A percentile compares a stretch with the other conserved stretches of the same genome.
Evolutionary conservation across 2,797 vertebrate genomes (phyloP).

Genomic region (Notolabrus celidotus): DNA sequence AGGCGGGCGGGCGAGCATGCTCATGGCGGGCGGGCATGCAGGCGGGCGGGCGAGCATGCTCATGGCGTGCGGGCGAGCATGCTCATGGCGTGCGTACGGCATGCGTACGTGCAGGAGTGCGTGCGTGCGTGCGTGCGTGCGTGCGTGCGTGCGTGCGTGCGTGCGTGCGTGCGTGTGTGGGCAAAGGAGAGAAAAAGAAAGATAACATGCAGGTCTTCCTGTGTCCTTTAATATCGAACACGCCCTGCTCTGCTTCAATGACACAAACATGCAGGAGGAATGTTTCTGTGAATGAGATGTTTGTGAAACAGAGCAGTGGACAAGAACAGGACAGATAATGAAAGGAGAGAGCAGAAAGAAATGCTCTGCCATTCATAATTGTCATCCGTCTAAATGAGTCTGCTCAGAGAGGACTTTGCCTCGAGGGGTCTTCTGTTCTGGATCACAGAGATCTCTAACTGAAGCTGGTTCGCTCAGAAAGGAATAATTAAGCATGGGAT

Average conservation of each 20-base stretch:
- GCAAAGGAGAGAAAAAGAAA: no score
- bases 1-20: no score
- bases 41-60: no score
- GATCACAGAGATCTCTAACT: slow-evolving; percentile 14
- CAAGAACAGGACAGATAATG: neutral
- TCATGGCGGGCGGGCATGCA: no score
- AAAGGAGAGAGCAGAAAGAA: slow-evolving; percentile 17
- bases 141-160: neutral
- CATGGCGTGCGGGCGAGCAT: neutral
- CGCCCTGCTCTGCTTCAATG: neutral
- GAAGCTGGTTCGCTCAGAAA: slow-evolving; percentile 1
- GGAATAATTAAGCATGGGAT: neutral
- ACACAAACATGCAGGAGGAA: neutral
- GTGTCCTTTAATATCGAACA: neutral
- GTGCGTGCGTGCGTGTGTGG: no score
- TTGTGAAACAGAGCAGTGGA: neutral
- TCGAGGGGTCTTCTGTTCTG: slow-evolving; percentile 28
- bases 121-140: neutral
- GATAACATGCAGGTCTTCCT: slow-evolving; percentile 6
- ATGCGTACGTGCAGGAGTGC: neutral
- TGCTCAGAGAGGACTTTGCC: slow-evolving; percentile 22
- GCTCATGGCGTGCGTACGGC: neutral
- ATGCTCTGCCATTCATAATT: slow-evolving; percentile 40
- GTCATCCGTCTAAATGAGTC: slow-evolving; percentile 42
- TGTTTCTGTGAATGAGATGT: neutral